Conservation (phyloP, 2,888 invertebrate genomes). For the Neuroscelio doddi region DNA sequence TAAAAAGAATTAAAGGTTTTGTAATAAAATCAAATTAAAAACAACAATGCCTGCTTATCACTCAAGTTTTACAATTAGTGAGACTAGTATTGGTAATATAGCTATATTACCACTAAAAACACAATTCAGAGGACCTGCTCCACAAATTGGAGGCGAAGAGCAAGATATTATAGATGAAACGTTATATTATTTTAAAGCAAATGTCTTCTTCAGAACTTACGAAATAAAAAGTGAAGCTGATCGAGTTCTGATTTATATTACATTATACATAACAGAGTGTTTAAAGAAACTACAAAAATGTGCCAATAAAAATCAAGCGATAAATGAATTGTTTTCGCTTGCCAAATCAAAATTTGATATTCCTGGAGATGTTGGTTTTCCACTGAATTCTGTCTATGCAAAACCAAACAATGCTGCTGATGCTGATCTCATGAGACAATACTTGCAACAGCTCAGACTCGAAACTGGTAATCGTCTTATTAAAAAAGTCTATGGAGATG, state of each 20-base stretch:
- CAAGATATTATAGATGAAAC: slow-evolving; percentile 98
- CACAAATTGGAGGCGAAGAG: slow-evolving; percentile 78
- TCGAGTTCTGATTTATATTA: slow-evolving; percentile 96
- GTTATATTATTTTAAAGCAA: slow-evolving; percentile 97
- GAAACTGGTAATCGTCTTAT: slow-evolving; percentile 94
- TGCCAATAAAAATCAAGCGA: slow-evolving; percentile 89
- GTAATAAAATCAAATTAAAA: neutral
- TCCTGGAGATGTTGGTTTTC: slow-evolving; percentile 96
- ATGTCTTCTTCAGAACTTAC: slow-evolving; percentile 98
- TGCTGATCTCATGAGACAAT: slow-evolving; percentile 92
- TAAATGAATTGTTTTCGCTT: slow-evolving; percentile 96
- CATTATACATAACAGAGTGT: slow-evolving; percentile 97
- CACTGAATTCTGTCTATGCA: slow-evolving; percentile 95
- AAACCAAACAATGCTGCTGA: slow-evolving; percentile 86
- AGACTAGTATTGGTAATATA: slow-evolving; percentile 89
- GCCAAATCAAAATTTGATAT: slow-evolving; percentile 96
- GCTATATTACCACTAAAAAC: slow-evolving; percentile 94
- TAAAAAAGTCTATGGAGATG: slow-evolving; percentile 86
- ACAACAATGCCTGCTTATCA: slow-evolving; percentile 84
- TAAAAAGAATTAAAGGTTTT: too few relatives aligned
- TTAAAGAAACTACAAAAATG: slow-evolving; percentile 95
- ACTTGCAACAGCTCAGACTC: slow-evolving; percentile 94
- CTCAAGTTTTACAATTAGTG: slow-evolving; percentile 86
- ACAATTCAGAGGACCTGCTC: slow-evolving; percentile 94
- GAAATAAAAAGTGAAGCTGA: slow-evolving; percentile 99